Percentiles rank a stretch among this genome's conserved stretches.
phyloP scores from a whole-genome alignment of 2,888 invertebrate species.

The Liopterus haemorrhoidalis region DNA sequence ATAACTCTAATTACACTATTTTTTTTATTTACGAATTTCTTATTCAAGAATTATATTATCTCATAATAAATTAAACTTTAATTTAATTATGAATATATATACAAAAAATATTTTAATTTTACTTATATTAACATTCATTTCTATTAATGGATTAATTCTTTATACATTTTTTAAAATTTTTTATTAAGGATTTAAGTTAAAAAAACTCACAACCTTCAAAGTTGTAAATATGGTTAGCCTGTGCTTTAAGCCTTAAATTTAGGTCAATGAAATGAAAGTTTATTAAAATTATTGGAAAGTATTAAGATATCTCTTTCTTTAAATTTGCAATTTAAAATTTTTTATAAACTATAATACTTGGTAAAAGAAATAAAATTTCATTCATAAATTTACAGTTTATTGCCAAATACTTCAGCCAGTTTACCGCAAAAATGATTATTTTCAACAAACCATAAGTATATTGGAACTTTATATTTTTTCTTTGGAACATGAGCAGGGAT shows the following conservation, averaged over 20 bases:
- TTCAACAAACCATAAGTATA: slow-evolving; percentile 71
- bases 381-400: slow-evolving; percentile 63
- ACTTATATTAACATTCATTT: slow-evolving; percentile 35
- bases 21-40: slow-evolving; percentile 52
- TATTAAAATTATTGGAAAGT: slow-evolving; percentile 11
- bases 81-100: slow-evolving; percentile 39
- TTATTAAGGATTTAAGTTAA: slow-evolving; percentile 55
- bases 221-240: slow-evolving; percentile 53
- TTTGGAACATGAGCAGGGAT: slow-evolving; percentile 63
- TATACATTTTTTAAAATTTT: slow-evolving; percentile 24
- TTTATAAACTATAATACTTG: slow-evolving; percentile 51
- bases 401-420: slow-evolving; percentile 59
- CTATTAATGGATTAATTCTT: slow-evolving; percentile 36
- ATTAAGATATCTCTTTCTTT: slow-evolving; percentile 42
- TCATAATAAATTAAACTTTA: slow-evolving; percentile 49
- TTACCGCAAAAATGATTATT: slow-evolving; percentile 62
- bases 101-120: slow-evolving; percentile 42
- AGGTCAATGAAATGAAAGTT: slow-evolving; percentile 4
- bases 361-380: slow-evolving; percentile 49
- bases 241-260: slow-evolving; percentile 54
- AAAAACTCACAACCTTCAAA: slow-evolving; percentile 60
- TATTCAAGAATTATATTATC: slow-evolving; percentile 49
- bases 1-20: slow-evolving; percentile 52
- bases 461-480: slow-evolving; percentile 67
- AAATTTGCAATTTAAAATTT: slow-evolving; percentile 62